Evolutionary conservation across 2,888 invertebrate genomes (phyloP).

Genomic region (Rotaria sp.): DNA sequence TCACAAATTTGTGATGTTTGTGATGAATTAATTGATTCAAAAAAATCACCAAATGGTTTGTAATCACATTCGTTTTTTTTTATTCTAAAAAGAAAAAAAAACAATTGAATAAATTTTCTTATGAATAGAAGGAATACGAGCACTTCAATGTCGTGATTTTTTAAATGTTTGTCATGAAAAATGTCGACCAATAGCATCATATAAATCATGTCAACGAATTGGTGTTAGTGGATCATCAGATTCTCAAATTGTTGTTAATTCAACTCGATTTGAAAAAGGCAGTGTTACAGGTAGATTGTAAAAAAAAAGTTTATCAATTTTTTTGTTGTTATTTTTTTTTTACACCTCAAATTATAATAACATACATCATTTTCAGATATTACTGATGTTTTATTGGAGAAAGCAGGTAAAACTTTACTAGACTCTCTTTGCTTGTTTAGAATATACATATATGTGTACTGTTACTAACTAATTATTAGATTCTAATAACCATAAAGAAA

Average conservation of each 20-base stretch:
- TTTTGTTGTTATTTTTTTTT: neutral
- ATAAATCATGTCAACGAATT: neutral
- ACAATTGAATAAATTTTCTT: too few species aligned
- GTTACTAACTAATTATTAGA: neutral
- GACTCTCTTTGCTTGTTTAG: neutral
- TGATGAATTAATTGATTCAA: neutral
- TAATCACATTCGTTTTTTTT: neutral
- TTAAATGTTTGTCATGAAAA: slow-evolving; percentile 90
- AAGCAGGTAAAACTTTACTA: neutral
- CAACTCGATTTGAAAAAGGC: slow-evolving; percentile 21
- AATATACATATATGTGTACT: neutral
- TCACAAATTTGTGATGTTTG: slow-evolving; percentile 11
- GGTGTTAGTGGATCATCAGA: neutral
- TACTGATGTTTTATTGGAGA: slow-evolving; percentile 25
- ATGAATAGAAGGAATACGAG: slow-evolving; percentile 45
- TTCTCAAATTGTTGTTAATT: slow-evolving; percentile 27
- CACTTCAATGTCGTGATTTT: slow-evolving; percentile 76
- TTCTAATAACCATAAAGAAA: neutral
- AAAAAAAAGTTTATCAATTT: rapidly evolving
- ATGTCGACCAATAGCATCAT: slow-evolving; percentile 58
- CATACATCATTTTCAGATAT: neutral
- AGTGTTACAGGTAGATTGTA: slow-evolving; percentile 18
- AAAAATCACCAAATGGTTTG: neutral
- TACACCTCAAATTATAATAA: neutral
- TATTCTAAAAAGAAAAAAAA: too few species aligned